These are phyloP conservation scores for Phataginus tricuspis DNA, from an alignment of 2,797 vertebrate genomes.

Conservation along the genomic window DNA sequence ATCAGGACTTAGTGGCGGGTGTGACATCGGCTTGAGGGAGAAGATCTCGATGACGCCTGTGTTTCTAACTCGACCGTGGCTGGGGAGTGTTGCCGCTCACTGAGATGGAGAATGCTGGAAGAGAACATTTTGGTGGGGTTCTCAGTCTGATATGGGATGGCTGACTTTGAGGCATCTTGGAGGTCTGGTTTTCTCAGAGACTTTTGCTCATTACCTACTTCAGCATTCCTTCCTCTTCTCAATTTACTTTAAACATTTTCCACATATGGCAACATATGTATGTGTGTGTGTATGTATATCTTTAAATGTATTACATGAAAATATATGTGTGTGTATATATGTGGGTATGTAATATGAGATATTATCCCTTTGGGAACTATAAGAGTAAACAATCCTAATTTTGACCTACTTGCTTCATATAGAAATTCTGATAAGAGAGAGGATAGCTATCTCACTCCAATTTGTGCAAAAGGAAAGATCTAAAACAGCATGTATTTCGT, in stretches of 20 bases:
- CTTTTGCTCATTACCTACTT: neutral
- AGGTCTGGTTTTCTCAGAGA: neutral
- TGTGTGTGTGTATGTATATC: neutral
- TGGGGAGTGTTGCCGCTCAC: neutral
- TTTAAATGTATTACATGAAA: neutral
- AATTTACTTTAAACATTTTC: neutral
- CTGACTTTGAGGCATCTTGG: neutral
- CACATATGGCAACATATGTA: neutral
- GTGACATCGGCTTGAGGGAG: neutral
- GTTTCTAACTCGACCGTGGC: neutral
- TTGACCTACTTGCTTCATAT: neutral
- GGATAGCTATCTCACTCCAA: neutral
- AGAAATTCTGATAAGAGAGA: neutral
- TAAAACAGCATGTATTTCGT: neutral
- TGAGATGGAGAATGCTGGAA: neutral
- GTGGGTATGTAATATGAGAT: neutral
- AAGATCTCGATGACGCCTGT: neutral
- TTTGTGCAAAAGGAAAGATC: neutral
- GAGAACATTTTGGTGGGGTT: neutral
- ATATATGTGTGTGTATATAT: neutral
- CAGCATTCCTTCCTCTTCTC: neutral
- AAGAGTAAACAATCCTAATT: neutral
- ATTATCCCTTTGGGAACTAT: neutral
- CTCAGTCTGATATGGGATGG: neutral
- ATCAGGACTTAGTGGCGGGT: neutral